phyloP scores from a whole-genome alignment of 1,140 invertebrate species.

The Drosophila lacertosa region DNA sequence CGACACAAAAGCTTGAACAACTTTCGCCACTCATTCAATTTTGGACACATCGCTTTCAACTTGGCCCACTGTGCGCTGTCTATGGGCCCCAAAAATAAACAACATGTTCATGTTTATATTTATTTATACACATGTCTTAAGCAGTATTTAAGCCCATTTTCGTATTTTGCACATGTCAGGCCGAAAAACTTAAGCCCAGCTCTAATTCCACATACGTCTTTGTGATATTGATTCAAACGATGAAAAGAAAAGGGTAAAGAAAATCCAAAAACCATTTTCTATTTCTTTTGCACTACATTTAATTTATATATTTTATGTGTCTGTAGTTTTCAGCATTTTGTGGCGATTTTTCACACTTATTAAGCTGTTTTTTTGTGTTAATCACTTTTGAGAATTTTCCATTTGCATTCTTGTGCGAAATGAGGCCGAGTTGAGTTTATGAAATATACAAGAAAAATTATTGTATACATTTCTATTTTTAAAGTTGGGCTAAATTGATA shows the following conservation, averaged over 20 bases:
- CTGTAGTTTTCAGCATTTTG: constrained; percentile 17
- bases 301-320: background rate
- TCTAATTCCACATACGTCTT: too few relatives aligned
- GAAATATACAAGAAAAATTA: constrained; percentile 5
- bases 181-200: too few relatives aligned
- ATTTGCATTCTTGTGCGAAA: constrained; percentile 30
- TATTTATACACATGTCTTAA: too few relatives aligned
- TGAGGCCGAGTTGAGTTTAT: constrained; percentile 23
- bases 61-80: background rate
- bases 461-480: background rate
- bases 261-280: background rate
- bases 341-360: constrained; percentile 45
- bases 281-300: too few relatives aligned
- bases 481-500: background rate
- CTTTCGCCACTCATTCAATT: too few relatives aligned
- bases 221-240: too few relatives aligned
- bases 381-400: constrained; percentile 31
- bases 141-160: too few relatives aligned
- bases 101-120: too few relatives aligned
- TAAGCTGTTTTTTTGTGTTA: constrained; percentile 31
- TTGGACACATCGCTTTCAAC: background rate
- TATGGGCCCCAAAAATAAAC: background rate
- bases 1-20: too few relatives aligned
- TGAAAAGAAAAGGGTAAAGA: background rate
- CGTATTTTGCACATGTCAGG: too few relatives aligned